These are phyloP conservation scores for Myathropa florea DNA, from an alignment of 2,888 invertebrate genomes.

Conservation along the genomic window DNA sequence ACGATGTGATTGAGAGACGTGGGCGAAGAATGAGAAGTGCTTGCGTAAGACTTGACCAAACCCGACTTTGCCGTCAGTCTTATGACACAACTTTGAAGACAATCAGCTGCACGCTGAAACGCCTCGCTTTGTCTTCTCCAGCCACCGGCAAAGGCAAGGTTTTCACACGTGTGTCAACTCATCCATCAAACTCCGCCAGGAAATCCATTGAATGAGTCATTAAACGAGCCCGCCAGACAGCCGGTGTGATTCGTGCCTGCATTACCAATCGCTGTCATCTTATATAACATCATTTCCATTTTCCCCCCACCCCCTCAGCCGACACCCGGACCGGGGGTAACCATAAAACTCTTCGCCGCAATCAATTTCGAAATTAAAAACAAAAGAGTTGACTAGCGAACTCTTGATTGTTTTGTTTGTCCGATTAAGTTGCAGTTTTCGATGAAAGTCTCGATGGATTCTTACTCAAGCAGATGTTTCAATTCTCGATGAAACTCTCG, in stretches of 20 bases:
- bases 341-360: neutral
- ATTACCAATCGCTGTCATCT: neutral
- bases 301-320: neutral
- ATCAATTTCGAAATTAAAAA: neutral
- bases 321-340: neutral
- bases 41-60: slow-evolving; percentile 2
- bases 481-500: slow-evolving; percentile 19
- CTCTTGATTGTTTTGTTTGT: neutral
- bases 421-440: neutral
- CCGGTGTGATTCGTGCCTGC: neutral
- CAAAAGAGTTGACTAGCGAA: slow-evolving; percentile 25
- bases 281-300: neutral
- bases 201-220: neutral
- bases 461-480: neutral
- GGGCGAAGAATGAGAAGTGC: neutral
- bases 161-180: too few relatives aligned
- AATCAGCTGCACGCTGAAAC: too few relatives aligned
- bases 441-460: slow-evolving; percentile 16
- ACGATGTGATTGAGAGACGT: neutral
- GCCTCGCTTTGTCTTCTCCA: too few relatives aligned
- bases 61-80: too few relatives aligned
- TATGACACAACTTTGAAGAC: too few relatives aligned
- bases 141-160: too few relatives aligned
- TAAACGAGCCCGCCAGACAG: neutral
- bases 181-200: too few relatives aligned